Percentiles rank a stretch among this genome's conserved stretches.
Conservation (phyloP, 2,888 invertebrate species). For the Aspidapion aeneum region DNA sequence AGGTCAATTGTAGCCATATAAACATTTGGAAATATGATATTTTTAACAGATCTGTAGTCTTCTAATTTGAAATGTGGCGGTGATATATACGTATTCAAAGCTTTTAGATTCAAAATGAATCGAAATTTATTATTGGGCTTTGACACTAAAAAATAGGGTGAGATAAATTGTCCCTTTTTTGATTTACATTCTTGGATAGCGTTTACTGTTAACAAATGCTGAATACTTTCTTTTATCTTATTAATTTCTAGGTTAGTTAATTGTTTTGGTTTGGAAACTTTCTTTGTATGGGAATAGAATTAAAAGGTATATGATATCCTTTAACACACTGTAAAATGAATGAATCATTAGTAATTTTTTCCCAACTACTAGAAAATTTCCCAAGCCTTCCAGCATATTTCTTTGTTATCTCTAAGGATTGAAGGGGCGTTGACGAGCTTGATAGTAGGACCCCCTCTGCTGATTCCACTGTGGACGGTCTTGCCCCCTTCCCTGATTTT, state of each 20-base stretch:
- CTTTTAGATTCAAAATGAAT: not conserved
- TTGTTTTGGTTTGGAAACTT: constrained; percentile 1
- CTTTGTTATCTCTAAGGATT: too few species aligned
- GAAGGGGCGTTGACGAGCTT: too few species aligned
- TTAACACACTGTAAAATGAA: constrained; percentile 1
- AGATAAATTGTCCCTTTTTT: not conserved
- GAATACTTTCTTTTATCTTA: not conserved
- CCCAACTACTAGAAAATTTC: too few species aligned
- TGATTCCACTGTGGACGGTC: too few species aligned
- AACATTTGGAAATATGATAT: not conserved
- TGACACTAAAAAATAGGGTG: not conserved
- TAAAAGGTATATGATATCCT: not conserved
- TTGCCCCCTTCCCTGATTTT: too few species aligned
- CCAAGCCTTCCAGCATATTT: too few species aligned
- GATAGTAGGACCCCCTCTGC: too few species aligned
- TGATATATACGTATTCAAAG: constrained; percentile 5
- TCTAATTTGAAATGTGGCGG: constrained; percentile 6
- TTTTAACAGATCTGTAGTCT: not conserved
- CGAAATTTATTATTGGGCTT: not conserved
- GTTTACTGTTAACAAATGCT: too few species aligned
- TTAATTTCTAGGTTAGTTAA: not conserved
- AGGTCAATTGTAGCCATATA: not conserved
- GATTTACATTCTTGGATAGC: not conserved
- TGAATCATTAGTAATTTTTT: not conserved
- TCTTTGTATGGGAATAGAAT: not conserved